Percentiles rank a stretch among this genome's conserved stretches.
These are phyloP conservation scores for Cydia fagiglandana DNA, from an alignment of 1,140 invertebrate species.

Conservation along the genomic window DNA sequence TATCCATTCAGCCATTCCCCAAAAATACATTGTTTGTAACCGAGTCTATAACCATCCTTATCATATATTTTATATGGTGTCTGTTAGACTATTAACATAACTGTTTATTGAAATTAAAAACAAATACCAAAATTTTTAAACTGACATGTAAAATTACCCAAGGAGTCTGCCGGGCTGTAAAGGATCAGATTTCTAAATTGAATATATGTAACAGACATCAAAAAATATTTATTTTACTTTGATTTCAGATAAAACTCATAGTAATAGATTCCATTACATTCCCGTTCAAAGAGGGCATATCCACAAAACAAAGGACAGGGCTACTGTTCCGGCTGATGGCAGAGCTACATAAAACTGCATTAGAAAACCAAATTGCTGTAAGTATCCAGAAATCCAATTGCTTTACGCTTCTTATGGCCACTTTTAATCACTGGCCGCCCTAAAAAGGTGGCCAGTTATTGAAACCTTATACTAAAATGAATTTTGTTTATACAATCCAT, in stretches of 20 bases:
- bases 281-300: slow-evolving; percentile 72
- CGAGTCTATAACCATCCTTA: too few species aligned
- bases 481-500: too few species aligned
- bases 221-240: slow-evolving; percentile 32
- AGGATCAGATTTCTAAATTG: too few species aligned
- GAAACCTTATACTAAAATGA: too few species aligned
- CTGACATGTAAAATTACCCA: slow-evolving; percentile 10
- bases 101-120: background rate
- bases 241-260: slow-evolving; percentile 70
- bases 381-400: slow-evolving; percentile 36
- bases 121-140: too few species aligned
- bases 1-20: too few species aligned
- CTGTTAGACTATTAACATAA: background rate
- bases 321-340: slow-evolving; percentile 69
- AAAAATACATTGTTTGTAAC: too few species aligned
- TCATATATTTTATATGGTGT: too few species aligned
- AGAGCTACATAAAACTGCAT: slow-evolving; percentile 60
- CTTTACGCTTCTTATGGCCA: too few species aligned
- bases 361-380: slow-evolving; percentile 70
- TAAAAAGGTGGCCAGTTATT: too few species aligned
- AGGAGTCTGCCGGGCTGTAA: background rate
- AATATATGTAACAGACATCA: too few species aligned
- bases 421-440: too few species aligned
- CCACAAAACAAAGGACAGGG: slow-evolving; percentile 64
- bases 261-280: slow-evolving; percentile 73